Base-by-base conservation (phyloP, 2,797 vertebrate genomes). In the Dendrocincla fuliginosa region DNA sequence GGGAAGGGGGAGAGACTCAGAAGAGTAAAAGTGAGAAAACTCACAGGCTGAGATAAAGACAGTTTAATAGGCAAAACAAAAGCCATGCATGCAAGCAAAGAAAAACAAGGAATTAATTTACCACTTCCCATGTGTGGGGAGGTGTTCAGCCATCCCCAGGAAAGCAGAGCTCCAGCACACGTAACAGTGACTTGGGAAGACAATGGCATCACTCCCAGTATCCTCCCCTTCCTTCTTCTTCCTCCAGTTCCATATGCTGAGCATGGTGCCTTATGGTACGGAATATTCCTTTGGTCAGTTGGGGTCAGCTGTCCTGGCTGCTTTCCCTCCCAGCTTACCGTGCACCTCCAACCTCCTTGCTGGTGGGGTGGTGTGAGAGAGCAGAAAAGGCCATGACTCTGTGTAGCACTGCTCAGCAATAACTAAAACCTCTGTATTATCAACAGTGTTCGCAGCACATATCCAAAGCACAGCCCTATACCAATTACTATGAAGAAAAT, bases 211-310 rank as follows among this genome's bases (percentile, higher is more conserved):
- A 13, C 11, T 28, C 8, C 39, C 10, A 47, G 6, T 10, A 65
- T 33, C 25, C 25, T n/a, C 27, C 46, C 30, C 8, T n/a, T 52
- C 25, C 55, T 56, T 70, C 50, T 59, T 33, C 23, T 42, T 70
- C 6, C 25, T 23, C 33, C 56, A 35, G 23, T 39, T 42, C 16
- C 13, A 0, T 4, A 9, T 0, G 1, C 25, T 44, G 42, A 47
- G 25, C 39, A 6, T 20, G 50, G 10, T 2, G 0, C 17, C 44
- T 9, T 8, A 1, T 24, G 63, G 6, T 53, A 11, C 1, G 12
- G 57, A 37, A n/a, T 19, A 28, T 42, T 33, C 46, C 33, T 64
- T 12, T 37, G 52, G 32, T 37, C 50, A n/a, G 2, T 1, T 63
- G 50, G 69, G 39, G 15, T 46, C 30, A 64, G 71, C 64, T 70